Conservation (phyloP, 2,888 invertebrate species). For the Thelaira solivaga region DNA sequence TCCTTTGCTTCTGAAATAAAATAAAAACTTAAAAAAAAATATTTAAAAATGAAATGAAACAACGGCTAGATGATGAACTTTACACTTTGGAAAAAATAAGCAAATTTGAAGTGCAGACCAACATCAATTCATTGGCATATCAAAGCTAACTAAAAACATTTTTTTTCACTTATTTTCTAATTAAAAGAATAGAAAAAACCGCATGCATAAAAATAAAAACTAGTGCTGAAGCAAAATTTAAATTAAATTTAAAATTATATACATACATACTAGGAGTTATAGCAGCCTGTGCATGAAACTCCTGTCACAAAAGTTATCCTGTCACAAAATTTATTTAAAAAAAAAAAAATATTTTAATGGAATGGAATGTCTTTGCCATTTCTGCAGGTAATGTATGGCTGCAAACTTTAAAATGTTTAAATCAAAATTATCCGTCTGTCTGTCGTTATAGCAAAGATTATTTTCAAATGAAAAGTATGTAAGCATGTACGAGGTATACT, state of each 20-base stretch:
- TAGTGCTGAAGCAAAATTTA: not conserved
- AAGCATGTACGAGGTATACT: no score
- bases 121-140: no score
- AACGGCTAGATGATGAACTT: no score
- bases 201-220: no score
- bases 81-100: no score
- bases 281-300: conserved; percentile 22
- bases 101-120: no score
- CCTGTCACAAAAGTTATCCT: conserved; percentile 34
- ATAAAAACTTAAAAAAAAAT: no score
- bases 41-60: no score
- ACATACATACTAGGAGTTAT: not conserved
- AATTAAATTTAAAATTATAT: conserved; percentile 21
- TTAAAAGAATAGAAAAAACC: no score
- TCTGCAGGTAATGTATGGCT: conserved; percentile 7
- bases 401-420: conserved; percentile 25
- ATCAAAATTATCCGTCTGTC: conserved; percentile 36
- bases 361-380: not conserved
- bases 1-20: no score
- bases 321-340: conserved; percentile 49
- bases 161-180: no score
- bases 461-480: conserved; percentile 29
- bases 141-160: no score
- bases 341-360: conserved; percentile 12
- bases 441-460: conserved; percentile 45